Conservation (phyloP, 2,888 invertebrate species). For the Argyra leucocephala region DNA sequence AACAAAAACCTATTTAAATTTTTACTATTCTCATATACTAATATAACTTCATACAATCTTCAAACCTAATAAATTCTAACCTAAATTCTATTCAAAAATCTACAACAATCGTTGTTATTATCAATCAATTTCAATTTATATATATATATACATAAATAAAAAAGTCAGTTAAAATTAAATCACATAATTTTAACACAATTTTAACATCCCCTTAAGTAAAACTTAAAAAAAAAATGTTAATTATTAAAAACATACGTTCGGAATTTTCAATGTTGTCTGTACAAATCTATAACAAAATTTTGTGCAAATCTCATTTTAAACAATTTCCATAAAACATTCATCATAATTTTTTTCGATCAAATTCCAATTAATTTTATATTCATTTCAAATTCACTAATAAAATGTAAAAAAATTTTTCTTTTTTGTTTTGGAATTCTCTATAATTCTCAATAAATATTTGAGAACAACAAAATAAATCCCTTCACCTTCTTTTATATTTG, state of each 20-base stretch:
- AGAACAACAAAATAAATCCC: background rate
- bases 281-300: background rate
- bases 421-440: too few relatives aligned
- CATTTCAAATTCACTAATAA: background rate
- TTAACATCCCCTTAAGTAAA: background rate
- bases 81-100: too few relatives aligned
- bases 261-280: background rate
- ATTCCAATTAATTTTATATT: background rate
- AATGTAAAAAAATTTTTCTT: background rate
- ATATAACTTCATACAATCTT: too few relatives aligned
- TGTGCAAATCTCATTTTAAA: background rate
- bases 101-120: too few relatives aligned
- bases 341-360: background rate
- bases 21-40: too few relatives aligned
- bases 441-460: too few relatives aligned
- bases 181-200: too few relatives aligned
- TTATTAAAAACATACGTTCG: background rate
- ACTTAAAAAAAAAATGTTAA: background rate
- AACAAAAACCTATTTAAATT: too few relatives aligned
- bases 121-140: too few relatives aligned
- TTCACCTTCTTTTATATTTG: background rate
- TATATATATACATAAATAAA: too few relatives aligned
- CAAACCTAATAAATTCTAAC: too few relatives aligned
- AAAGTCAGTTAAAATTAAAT: too few relatives aligned
- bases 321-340: background rate